Percentiles rank a stretch among this genome's conserved stretches.
These are phyloP conservation scores for Tetrax tetrax DNA, from an alignment of 2,113 vertebrate species.

Conservation along the genomic window DNA sequence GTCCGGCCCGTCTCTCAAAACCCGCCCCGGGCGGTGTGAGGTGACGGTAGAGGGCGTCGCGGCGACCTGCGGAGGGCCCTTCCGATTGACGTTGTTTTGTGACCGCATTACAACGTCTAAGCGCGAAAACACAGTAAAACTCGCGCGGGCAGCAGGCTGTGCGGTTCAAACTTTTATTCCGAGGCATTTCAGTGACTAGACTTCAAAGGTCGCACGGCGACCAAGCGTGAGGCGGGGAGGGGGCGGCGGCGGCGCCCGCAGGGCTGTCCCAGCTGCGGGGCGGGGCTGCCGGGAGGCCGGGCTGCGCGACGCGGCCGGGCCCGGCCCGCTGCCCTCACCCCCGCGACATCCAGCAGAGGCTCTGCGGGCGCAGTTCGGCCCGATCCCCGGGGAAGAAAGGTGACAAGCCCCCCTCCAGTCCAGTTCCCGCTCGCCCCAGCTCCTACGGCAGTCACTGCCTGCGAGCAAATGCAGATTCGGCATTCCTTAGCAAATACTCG, in stretches of 20 bases:
- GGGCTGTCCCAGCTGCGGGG: accelerated
- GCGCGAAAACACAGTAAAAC: neutral
- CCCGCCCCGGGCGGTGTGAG: neutral
- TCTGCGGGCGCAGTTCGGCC: accelerated
- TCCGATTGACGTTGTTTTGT: accelerated
- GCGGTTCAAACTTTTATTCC: slow-evolving; percentile 34
- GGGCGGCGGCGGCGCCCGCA: neutral
- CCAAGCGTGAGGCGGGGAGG: neutral
- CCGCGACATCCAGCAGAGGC: accelerated
- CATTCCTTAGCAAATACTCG: neutral
- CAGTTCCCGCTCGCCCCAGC: accelerated
- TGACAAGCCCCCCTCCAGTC: accelerated
- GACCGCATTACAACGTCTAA: accelerated
- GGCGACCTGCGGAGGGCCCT: accelerated
- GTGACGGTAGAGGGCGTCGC: accelerated
- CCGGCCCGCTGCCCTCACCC: accelerated
- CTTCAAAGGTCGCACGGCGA: neutral
- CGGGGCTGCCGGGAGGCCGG: neutral
- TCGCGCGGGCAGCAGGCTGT: neutral
- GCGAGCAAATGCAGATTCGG: neutral
- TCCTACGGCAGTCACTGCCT: neutral
- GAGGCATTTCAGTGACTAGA: slow-evolving; percentile 41
- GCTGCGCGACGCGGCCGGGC: accelerated
- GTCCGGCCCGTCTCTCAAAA: neutral
- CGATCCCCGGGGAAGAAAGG: accelerated